Evolutionary conservation across 2,113 vertebrate species (phyloP), one percentile per base, ranked within the genome.

Genomic region (Syngnathoides biaculeatus): DNA sequence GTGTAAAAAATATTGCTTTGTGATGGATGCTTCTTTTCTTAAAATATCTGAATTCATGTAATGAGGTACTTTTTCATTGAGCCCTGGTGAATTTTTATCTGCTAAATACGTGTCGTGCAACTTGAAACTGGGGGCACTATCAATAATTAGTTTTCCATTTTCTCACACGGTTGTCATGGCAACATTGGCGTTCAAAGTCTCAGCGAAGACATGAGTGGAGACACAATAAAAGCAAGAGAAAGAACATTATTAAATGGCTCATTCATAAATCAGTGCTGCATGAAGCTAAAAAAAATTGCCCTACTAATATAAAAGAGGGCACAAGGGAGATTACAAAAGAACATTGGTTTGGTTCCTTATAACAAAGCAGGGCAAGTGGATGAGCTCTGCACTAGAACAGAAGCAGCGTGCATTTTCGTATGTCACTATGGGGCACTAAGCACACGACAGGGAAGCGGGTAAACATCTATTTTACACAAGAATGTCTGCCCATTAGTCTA

Each of bases 141-240:
- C 40, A 1, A 82, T 85, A 81, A 89, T 79, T 75, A 86, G 79
- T 48, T 78, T 78, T 71, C 63, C 70, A 65, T 84, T 64, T 73
- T 64, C 62, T 75, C 75, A 61, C 60, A 65, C 75, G 65, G 71
- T 65, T 61, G 53, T 70, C 53, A 40, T 61, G 60, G 62, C 71
- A 80, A 79, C 80, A 71, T 72, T 62, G 47, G 58, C 74, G 73
- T 79, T 73, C 74, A 64, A 68, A 76, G 58, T 65, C 65, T 79
- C 74, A 66, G 80, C 71, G 73, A 73, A 67, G 65, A 79, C 65
- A 70, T 13, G 50, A 26, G 57, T 57, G 74, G 72, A 72, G 52
- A 52, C 47, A 67, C 70, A 84, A 78, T 47, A 80, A 77, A 24
- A 47, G 47, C 55, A 83, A 71, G 43, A 72, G 7, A 65, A 52